Percentiles rank a stretch among this genome's conserved stretches.
Evolutionary conservation across 1,140 invertebrate species (phyloP).

Genomic region (Macrotrachela quadricornifera): DNA sequence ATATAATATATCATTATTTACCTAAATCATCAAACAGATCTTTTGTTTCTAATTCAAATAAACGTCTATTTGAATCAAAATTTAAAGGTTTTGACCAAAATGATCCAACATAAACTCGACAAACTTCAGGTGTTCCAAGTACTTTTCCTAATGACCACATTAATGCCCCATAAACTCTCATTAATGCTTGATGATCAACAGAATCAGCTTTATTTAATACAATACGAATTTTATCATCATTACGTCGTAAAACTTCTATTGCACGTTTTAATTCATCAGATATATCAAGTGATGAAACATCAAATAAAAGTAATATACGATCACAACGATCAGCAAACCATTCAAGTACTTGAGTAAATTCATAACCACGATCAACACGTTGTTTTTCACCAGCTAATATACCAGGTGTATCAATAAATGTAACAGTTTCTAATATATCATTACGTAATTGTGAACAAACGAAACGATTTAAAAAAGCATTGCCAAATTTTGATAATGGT

Average conservation of each 20-base stretch:
- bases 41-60: slow-evolving; percentile 90
- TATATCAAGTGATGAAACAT: slow-evolving; percentile 97
- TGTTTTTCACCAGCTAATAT: slow-evolving; percentile 68
- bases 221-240: slow-evolving; percentile 94
- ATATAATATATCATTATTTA: too few relatives aligned
- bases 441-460: slow-evolving; percentile 44
- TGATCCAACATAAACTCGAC: slow-evolving; percentile 84
- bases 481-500: slow-evolving; percentile 84
- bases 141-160: slow-evolving; percentile 72
- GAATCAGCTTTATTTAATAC: slow-evolving; percentile 96
- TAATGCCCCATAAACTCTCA: slow-evolving; percentile 89
- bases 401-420: slow-evolving; percentile 88
- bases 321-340: slow-evolving; percentile 98
- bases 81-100: slow-evolving; percentile 90
- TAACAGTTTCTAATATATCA: slow-evolving; percentile 67
- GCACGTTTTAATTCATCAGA: slow-evolving; percentile 81
- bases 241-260: slow-evolving; percentile 66
- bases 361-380: slow-evolving; percentile 81
- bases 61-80: slow-evolving; percentile 47
- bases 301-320: slow-evolving; percentile 84
- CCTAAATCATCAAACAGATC: slow-evolving; percentile 66
- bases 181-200: slow-evolving; percentile 92
- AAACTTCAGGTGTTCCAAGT: slow-evolving; percentile 90
- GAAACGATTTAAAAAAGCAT: slow-evolving; percentile 85
- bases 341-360: slow-evolving; percentile 86